Evolutionary conservation across 2,797 vertebrate species (phyloP).

Genomic region (Spatula versicolor): DNA sequence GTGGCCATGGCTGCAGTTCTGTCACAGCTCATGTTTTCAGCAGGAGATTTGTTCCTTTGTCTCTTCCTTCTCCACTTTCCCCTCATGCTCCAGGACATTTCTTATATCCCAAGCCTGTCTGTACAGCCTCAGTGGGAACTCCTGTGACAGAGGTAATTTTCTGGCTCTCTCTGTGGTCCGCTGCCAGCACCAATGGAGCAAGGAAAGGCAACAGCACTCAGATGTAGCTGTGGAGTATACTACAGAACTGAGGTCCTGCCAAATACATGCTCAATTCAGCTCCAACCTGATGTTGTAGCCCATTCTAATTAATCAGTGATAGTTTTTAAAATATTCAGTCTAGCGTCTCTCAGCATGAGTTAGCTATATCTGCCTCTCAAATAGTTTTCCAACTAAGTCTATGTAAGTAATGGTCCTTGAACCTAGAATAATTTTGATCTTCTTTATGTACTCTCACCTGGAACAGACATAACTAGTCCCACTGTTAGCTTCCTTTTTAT

Average conservation of each 20-base stretch:
- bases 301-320: not conserved
- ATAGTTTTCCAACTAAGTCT: not conserved
- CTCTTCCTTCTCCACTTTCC: not conserved
- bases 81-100: not conserved
- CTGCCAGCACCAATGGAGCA: not conserved
- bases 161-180: not conserved
- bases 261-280: not conserved
- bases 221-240: not conserved
- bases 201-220: not conserved
- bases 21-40: not conserved
- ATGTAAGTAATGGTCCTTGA: not conserved
- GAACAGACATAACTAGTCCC: not conserved
- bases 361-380: not conserved
- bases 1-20: not conserved
- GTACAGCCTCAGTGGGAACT: not conserved
- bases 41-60: not conserved
- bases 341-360: not conserved
- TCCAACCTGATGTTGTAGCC: not conserved
- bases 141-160: not conserved
- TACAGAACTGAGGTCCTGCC: not conserved
- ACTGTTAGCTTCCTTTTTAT: not conserved
- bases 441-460: not conserved
- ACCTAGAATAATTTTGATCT: not conserved
- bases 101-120: not conserved
- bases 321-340: not conserved